Base-by-base conservation (phyloP, 2,797 vertebrate species). In the Acrossocheilus wenchowensis region DNA sequence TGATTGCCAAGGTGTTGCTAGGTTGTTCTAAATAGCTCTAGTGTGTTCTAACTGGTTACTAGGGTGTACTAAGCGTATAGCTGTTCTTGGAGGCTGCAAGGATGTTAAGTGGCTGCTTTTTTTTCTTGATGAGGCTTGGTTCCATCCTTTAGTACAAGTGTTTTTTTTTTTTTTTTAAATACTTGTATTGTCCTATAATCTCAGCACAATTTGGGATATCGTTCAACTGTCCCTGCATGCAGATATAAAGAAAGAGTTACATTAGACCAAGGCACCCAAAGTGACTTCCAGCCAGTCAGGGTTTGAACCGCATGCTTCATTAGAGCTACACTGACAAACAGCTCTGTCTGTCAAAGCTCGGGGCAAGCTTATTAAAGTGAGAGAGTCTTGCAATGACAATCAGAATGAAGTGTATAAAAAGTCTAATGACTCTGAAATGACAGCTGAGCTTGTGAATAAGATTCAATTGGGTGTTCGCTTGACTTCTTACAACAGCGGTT, bases 271-370 rank as follows among this genome's bases (percentile, higher is more conserved):
- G 60, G 48, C n/a, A 86, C 50, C 21, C 45, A 83, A 57, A 74
- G 80, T 82, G 79, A 83, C 82, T 83, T 64, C 75, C 45, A 83
- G 34, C 54, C 81, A 88, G 36, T 82, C 84, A 60, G 75, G 77
- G 81, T 83, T 83, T 83, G 77, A 86, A 84, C 57, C n/a, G 34
- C 64, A 74, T 12, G 69, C 78, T 83, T 86, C 84, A 88, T 86
- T 88, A 88, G 69, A 80, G 75, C 48, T 66, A 41, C 69, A 48
- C 84, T 71, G 81, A 88, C 60, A 69, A 75, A 83, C 81, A 80
- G 26, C 81, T 83, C 84, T 83, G 71, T 86, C 84, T 75, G 81
- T 64, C 41, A 64, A 86, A 66, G 69, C 81, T 77, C 19, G 15
- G 68, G 81, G 62, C 69, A 60, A 43, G 80, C 80, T 78, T 82